Evolutionary conservation across 1,140 invertebrate species (phyloP), one percentile per base, ranked within the genome.

Genomic region (Littorina saxatilis): DNA sequence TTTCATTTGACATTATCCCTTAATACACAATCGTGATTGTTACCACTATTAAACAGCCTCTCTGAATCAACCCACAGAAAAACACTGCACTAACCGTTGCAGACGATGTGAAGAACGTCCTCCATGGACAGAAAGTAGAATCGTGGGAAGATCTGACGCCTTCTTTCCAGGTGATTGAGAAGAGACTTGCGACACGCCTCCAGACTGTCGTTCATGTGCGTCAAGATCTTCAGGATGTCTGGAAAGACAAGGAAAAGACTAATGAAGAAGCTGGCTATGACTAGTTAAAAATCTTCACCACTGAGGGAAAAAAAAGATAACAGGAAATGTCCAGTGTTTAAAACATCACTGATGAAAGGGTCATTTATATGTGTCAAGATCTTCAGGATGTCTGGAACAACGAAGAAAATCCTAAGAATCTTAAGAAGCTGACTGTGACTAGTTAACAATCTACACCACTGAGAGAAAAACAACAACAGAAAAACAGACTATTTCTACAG

Each of bases 71-170:
- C n/a, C n/a, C n/a, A n/a, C n/a, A n/a, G n/a, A n/a, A n/a, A n/a
- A n/a, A n/a, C n/a, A n/a, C n/a, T 83, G 23, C 9, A 82, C 84
- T 87, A 77, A 92, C 91, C 91, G 85, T 91, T 91, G 80, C 90
- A 92, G 61, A 92, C 87, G 82, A 92, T 90, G 66, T 91, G 90
- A 40, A 92, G 86, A 1, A 92, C 90, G 79, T 92, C 91, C 78
- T 92, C 91, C 85, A 90, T 88, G 23, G 91, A 91, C 78, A 92
- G 85, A 86, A 92, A 92, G 86, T 91, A 92, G 82, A 92, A 91
- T 73, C 91, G 70, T 17, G 91, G 91, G 80, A 92, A 92, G 27
- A 91, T 90, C 81, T 91, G 88, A 27, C 90, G 81, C 11, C 90
- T 80, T 47, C 87, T 80, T 74, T 91, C 90, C 58, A 92, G 84